Conservation (phyloP, 2,113 vertebrate genomes). For the cattle (Bos taurus) region DNA sequence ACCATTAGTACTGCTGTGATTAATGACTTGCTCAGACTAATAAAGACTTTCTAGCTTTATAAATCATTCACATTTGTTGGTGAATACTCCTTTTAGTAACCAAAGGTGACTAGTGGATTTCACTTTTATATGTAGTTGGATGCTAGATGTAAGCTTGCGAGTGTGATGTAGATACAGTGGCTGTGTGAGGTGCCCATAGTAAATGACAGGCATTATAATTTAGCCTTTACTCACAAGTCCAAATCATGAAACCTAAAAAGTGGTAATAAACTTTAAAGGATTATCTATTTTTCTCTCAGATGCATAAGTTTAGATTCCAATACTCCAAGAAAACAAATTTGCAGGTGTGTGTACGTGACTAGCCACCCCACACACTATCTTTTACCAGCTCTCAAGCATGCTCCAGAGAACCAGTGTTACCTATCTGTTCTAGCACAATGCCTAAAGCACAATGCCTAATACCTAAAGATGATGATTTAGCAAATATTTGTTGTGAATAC, state of each 20-base stretch:
- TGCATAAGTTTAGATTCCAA: background rate
- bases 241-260: background rate
- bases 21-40: background rate
- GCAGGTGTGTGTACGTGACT: background rate
- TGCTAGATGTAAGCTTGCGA: background rate
- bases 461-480: background rate
- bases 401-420: background rate
- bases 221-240: background rate
- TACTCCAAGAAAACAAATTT: background rate
- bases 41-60: background rate
- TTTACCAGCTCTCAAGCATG: background rate
- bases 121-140: background rate
- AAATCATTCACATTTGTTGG: background rate
- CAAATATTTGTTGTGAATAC: background rate
- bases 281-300: background rate
- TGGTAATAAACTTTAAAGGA: background rate
- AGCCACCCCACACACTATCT: background rate
- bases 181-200: background rate
- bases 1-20: background rate
- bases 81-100: background rate
- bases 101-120: background rate
- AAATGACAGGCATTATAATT: background rate
- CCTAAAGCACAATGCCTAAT: background rate
- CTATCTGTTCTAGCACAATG: background rate
- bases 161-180: background rate